Evolutionary conservation across 2,888 invertebrate genomes (phyloP).

Genomic region (Nomada ruficornis): DNA sequence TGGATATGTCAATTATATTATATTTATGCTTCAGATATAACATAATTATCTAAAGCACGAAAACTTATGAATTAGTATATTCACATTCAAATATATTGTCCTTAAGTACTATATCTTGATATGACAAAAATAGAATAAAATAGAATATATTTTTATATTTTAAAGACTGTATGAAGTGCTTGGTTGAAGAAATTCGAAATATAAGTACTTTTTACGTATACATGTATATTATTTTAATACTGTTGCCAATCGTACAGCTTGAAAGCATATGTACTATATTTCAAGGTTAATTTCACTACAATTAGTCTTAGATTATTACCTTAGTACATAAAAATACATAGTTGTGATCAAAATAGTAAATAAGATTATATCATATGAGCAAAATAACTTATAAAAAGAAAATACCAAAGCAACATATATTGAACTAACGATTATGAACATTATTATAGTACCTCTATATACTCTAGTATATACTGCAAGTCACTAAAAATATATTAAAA

Average conservation of each 20-base stretch:
- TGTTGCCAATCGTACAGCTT: slow-evolving; percentile 52
- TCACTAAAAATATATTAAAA: slow-evolving; percentile 28
- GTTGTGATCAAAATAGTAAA: slow-evolving; percentile 17
- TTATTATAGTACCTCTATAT: not conserved
- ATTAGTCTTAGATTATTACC: slow-evolving; percentile 38
- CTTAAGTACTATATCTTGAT: slow-evolving; percentile 17
- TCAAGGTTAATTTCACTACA: slow-evolving; percentile 19
- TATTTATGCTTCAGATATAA: slow-evolving; percentile 10
- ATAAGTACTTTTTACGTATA: slow-evolving; percentile 17
- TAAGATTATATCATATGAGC: slow-evolving; percentile 11
- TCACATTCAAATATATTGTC: slow-evolving; percentile 32
- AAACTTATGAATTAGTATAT: slow-evolving; percentile 23
- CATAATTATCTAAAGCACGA: slow-evolving; percentile 9
- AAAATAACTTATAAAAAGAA: slow-evolving; percentile 15
- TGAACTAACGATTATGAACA: not conserved
- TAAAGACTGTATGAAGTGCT: slow-evolving; percentile 10
- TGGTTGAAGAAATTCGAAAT: slow-evolving; percentile 21
- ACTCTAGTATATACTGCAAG: slow-evolving; percentile 7
- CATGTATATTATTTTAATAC: slow-evolving; percentile 56
- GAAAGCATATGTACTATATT: slow-evolving; percentile 41
- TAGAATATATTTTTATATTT: slow-evolving; percentile 19
- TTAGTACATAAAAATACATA: slow-evolving; percentile 19
- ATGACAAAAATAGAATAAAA: slow-evolving; percentile 28
- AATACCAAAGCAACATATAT: slow-evolving; percentile 31
- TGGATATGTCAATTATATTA: not conserved